These are phyloP conservation scores for Molossus alvarezi DNA, from an alignment of 2,797 vertebrate species.

Conservation along the genomic window DNA sequence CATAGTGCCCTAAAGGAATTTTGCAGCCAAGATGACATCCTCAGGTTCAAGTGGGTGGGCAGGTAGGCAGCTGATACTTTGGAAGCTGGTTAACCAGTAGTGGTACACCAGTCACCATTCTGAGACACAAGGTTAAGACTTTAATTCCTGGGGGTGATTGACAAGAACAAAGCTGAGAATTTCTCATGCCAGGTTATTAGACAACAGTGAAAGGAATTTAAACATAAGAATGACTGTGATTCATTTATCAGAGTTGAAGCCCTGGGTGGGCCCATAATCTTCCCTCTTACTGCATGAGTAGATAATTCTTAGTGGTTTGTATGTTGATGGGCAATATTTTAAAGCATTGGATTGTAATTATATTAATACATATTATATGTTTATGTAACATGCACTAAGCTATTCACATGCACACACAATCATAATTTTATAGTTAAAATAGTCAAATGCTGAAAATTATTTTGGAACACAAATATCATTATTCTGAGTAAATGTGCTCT, in stretches of 20 bases:
- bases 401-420: not conserved
- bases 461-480: not conserved
- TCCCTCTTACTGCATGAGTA: not conserved
- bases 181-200: not conserved
- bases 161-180: not conserved
- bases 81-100: not conserved
- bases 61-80: not conserved
- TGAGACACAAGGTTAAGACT: not conserved
- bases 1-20: not conserved
- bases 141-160: not conserved
- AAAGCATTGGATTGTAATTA: not conserved
- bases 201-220: not conserved
- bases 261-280: not conserved
- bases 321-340: not conserved
- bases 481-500: not conserved
- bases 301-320: not conserved
- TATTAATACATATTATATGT: not conserved
- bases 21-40: not conserved
- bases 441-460: slow-evolving; percentile 3
- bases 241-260: not conserved
- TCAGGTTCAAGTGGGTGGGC: not conserved
- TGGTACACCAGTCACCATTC: not conserved
- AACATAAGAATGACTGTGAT: not conserved
- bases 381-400: not conserved
- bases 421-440: not conserved